Conservation (phyloP, 2,888 invertebrate species). For the Lumbricus terrestris region DNA sequence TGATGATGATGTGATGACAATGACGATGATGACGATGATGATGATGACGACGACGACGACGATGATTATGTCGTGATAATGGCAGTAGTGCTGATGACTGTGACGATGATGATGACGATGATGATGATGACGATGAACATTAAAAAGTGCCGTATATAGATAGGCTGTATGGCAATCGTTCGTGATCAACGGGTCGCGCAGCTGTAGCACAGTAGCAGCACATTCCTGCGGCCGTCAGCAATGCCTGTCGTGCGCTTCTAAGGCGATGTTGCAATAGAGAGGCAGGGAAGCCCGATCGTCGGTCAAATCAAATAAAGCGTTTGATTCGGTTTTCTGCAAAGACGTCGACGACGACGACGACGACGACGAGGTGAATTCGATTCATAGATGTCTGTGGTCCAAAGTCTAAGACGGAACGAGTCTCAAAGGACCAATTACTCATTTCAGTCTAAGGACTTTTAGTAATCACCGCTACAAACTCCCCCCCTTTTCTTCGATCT, state of each 20-base stretch:
- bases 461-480: neutral
- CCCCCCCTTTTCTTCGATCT: neutral
- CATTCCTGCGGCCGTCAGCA: neutral
- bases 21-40: no score
- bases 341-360: no score
- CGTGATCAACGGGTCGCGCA: neutral
- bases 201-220: neutral
- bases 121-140: neutral
- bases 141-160: neutral
- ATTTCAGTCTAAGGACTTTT: neutral
- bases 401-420: neutral
- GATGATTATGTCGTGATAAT: no score
- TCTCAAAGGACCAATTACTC: neutral
- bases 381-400: neutral
- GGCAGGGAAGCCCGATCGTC: neutral
- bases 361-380: neutral
- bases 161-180: neutral
- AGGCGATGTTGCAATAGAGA: neutral
- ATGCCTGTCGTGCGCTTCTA: neutral
- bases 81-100: no score
- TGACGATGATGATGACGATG: neutral
- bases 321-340: neutral
- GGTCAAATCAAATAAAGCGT: slow-evolving; percentile 9
- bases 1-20: no score
- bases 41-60: no score